A percentile compares a stretch with the other conserved stretches of the same genome.
These are phyloP conservation scores for Galeopterus variegatus DNA, from an alignment of 2,113 vertebrate genomes.

Conservation along the genomic window DNA sequence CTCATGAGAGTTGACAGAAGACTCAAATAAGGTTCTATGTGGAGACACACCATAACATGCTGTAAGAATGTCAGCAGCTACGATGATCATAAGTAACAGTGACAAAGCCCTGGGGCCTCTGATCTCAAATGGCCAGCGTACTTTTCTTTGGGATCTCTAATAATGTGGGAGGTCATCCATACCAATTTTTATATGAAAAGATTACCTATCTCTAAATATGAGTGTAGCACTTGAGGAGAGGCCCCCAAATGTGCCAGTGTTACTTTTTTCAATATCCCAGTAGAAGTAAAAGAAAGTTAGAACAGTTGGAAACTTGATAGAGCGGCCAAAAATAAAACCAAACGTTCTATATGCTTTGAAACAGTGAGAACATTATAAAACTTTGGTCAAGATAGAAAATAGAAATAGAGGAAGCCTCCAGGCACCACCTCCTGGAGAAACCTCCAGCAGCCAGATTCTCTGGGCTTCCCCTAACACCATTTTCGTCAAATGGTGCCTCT, in stretches of 20 bases:
- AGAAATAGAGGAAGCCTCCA: neutral
- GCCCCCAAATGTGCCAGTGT: no score
- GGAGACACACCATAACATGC: neutral
- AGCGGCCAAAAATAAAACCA: neutral
- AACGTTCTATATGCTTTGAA: constrained; percentile 30
- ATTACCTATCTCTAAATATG: neutral
- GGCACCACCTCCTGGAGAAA: neutral
- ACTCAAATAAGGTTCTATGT: neutral
- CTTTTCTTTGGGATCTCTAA: neutral
- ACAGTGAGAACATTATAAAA: neutral
- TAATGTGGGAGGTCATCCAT: neutral
- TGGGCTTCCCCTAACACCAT: neutral
- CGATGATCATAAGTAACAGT: neutral
- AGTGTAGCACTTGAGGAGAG: neutral
- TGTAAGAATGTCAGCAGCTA: neutral
- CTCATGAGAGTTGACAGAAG: neutral
- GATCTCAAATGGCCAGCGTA: neutral
- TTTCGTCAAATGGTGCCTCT: neutral
- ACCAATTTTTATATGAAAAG: neutral
- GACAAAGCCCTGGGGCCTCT: neutral
- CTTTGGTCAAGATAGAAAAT: neutral
- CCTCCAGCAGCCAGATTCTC: neutral
- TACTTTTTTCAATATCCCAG: neutral
- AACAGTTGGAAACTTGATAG: neutral
- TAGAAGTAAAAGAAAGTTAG: neutral